Percentiles rank a stretch among this genome's conserved stretches.
phyloP scores from a whole-genome alignment of 2,888 invertebrate genomes.

The Xylophagus ater region DNA sequence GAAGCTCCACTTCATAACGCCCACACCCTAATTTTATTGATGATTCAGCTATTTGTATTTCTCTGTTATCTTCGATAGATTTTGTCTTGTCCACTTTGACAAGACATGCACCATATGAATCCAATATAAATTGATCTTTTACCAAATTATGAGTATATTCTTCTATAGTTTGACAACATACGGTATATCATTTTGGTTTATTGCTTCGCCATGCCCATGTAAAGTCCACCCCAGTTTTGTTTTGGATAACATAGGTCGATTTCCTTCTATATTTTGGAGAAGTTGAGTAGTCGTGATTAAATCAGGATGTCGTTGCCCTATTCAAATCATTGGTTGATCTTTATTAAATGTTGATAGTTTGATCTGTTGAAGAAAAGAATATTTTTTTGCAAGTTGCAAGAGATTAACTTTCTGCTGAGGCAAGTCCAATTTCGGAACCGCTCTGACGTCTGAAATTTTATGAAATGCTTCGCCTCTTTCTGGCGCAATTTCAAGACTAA shows the following conservation, averaged over 20 bases:
- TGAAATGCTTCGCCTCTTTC: background rate
- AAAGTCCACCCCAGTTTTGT: conserved; percentile 18
- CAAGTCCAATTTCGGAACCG: background rate
- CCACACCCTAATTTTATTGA: background rate
- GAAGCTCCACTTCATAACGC: conserved; percentile 16
- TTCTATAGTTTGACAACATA: conserved; percentile 1
- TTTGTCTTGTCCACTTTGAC: background rate
- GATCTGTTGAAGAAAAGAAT: too few relatives aligned
- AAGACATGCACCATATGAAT: background rate
- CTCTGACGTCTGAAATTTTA: background rate
- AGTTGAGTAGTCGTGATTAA: conserved; percentile 6
- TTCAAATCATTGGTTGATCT: conserved; percentile 7
- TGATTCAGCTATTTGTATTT: background rate
- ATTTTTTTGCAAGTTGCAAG: conserved; percentile 2
- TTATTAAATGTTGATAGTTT: background rate
- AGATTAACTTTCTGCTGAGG: background rate
- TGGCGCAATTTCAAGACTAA: conserved; percentile 2
- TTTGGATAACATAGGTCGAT: conserved; percentile 17
- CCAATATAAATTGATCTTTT: background rate
- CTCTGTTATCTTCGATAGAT: background rate
- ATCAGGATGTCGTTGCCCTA: conserved; percentile 10
- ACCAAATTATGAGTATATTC: background rate
- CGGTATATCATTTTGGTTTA: background rate
- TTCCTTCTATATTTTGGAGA: conserved; percentile 6
- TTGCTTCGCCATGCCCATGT: conserved; percentile 8